Base-by-base conservation (phyloP, 2,113 vertebrate genomes). In the Laticauda laticaudata region DNA sequence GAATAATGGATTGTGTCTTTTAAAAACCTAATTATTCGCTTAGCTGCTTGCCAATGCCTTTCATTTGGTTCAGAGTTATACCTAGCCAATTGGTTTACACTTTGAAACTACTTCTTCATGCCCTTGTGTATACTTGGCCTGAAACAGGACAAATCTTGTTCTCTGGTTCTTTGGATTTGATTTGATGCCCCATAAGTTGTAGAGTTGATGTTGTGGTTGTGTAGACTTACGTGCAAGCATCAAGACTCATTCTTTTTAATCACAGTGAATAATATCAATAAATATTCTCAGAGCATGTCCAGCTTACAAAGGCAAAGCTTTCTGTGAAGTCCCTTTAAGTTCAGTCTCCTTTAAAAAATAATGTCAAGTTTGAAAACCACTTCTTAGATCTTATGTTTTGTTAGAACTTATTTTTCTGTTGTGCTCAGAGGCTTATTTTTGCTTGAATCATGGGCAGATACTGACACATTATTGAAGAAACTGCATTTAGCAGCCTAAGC, bases 361-460 rank as follows among this genome's bases (percentile, higher is more conserved):
- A 90, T 90, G 86, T 90, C 45, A 90, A 87, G 75, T 93, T 93
- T 90, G 55, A 86, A 90, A 59, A 90, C 55, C 54, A 48, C 88
- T 93, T 90, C 92, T 90, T 4, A 14, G 75, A 86, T 88, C 88
- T 93, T 93, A 93, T 56, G 75, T 90, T 90, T 93, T 21, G 55
- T 86, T 90, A 93, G 86, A 90, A 90, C 21, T 86, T 90, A 90
- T 93, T 93, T 39, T 93, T 86, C 45, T 90, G 75, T 93, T 93
- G 59, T 90, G 69, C 29, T 81, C 88, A 43, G 75, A 93, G 88
- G 56, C 75, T 93, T 90, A 93, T 88, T 93, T 93, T 88, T 93
- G 92, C 75, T 90, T 86, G 92, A 89, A 90, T 45, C 5, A 45
- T 45, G 45, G 45, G 45, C 45, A 45, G 45, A 45, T 45, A 45